Base-by-base conservation (phyloP, 2,113 vertebrate genomes). In the Lampris incognitus region DNA sequence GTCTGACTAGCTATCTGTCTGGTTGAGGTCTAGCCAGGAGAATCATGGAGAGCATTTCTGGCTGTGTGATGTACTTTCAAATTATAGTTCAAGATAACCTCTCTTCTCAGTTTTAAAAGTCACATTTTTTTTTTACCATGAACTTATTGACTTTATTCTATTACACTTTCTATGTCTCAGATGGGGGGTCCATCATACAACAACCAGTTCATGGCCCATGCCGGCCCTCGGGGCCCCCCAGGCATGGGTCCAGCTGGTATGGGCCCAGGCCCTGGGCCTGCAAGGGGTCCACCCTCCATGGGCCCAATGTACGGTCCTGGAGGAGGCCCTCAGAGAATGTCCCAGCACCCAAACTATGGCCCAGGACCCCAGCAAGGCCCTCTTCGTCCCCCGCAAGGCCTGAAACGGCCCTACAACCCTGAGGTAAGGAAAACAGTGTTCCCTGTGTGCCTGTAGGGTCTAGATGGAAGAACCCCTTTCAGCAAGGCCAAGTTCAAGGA, bases 181-280 rank as follows among this genome's bases (percentile, higher is more conserved):
- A 95, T 98, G 93, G 95, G 95, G 0, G 84, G 94, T 0, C 92
- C 93, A 2, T 90, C 94, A 38, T 98, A 96, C 60, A 93, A 85
- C 88, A 95, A 86, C 84, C 97, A 97, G 87, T 98, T 97, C 89
- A 86, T 98, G 80, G 89, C 93, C 55, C 96, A 96, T 8, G 82
- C 95, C 0, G 95, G 94, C 0, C 94, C 97, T 39, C 93, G 96
- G 0, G 96, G 95, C 3, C 94, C 95, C 3, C 82, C 89, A 0
- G 89, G 95, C 4, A 91, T 96, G 88, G 88, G 92, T 3, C 88
- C 94, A 1, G 89, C 95, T 69, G 89, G 89, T 44, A 94, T 96
- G 93, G 96, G 85, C 42, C 91, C 94, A 0, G 86, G 91, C 1
- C 94, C 79, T 0, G 85, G 78, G 8, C 85, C 83, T 0, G 61